phyloP scores from a whole-genome alignment of 2,888 invertebrate genomes.

The Lycia hirtaria region DNA sequence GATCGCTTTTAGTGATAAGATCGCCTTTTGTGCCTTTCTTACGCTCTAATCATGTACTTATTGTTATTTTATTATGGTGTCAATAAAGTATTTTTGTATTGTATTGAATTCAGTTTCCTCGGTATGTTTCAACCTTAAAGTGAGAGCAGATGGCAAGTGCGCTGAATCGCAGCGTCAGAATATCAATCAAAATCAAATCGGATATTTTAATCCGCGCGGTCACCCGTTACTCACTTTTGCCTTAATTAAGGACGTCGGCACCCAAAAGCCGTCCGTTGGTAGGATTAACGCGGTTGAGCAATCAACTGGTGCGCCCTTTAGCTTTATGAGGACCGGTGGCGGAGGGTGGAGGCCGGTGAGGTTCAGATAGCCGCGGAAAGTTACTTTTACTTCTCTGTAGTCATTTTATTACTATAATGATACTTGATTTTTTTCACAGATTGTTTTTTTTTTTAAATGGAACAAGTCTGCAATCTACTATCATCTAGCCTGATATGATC shows the following conservation, averaged over 20 bases:
- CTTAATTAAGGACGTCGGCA: conserved; percentile 71
- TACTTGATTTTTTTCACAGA: too few species aligned
- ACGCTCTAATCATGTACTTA: too few species aligned
- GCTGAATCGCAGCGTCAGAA: conserved; percentile 57
- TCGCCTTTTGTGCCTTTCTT: too few species aligned
- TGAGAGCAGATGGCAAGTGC: conserved; percentile 44
- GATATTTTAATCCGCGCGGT: conserved; percentile 64
- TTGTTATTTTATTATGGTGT: too few species aligned
- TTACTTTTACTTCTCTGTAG: conserved; percentile 22
- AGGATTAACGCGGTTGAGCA: conserved; percentile 30
- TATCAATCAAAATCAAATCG: conserved; percentile 78
- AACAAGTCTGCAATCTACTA: too few species aligned
- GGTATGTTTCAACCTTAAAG: conserved; percentile 12
- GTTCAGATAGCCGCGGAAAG: conserved; percentile 23
- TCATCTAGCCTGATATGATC: too few species aligned
- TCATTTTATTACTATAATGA: conserved; percentile 3
- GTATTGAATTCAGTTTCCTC: neutral
- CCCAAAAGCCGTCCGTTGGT: conserved; percentile 37
- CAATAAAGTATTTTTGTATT: neutral
- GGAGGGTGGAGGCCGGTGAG: conserved; percentile 22
- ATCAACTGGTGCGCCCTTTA: conserved; percentile 37
- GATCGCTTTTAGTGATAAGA: too few species aligned
- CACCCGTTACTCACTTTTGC: conserved; percentile 32
- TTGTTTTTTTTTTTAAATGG: too few species aligned
- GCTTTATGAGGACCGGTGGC: conserved; percentile 37